Base-by-base conservation (phyloP, 2,797 vertebrate species). In the Novumbra hubbsi region DNA sequence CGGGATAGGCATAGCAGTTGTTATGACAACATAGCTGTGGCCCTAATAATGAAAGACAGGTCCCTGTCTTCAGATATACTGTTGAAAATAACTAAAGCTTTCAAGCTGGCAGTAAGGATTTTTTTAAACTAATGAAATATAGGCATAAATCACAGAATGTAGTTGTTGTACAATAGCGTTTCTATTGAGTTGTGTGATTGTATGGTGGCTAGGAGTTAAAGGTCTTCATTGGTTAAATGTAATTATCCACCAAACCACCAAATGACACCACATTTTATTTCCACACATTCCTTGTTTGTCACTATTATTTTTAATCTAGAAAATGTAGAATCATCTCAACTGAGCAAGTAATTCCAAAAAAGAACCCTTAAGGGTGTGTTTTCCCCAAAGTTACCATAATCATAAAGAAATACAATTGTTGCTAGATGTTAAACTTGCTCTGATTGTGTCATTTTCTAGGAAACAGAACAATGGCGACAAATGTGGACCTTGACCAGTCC, bases 391-490 rank as follows among this genome's bases (percentile, higher is more conserved):
- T 12, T 45, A 14, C 12, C 41, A 9, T 11, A 38, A 38, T 38
- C 1, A 21, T 9, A 60, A 34, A n/a, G 16, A 34, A 41, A 67
- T 38, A 12, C 9, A 55, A 24, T 34, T 19, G 14, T 70, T n/a
- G 16, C n/a, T 16, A 50, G 6, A 41, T 71, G 45, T 65, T 1
- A 21, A n/a, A 12, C 67, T 2, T 45, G 38, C 3, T 63, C 9
- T 71, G 21, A 72, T 1, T 15, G 24, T 68, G 69, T 68, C 72
- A 34, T 72, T 64, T 82, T 49, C 14, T 17, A 81, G 62, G 74
- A 80, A 79, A 69, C 50, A 78, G 71, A 73, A 90, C 80, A 68
- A 94, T 94, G 93, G 86, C 78, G 50, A 85, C 73, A 45, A 38
- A 78, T 69, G 69, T 21, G 49, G 71, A 74, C 38, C 74, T 82